Base-by-base conservation (phyloP, 2,797 vertebrate genomes). In the Dermochelys coriacea region DNA sequence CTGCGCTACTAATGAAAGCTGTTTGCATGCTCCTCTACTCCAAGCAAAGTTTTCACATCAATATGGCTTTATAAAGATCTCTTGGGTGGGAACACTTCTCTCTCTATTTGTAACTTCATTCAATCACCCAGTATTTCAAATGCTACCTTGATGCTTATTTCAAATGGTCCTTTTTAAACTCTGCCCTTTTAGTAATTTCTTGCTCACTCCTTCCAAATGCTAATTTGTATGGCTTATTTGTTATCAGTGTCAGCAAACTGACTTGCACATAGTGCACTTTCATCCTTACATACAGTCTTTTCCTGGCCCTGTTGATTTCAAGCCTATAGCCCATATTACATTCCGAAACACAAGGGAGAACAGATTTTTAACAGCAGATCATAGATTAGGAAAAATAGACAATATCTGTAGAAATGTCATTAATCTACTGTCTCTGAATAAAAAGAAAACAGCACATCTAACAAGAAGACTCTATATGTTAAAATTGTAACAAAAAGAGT, bases 361-460 rank as follows among this genome's bases (percentile, higher is more conserved):
- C 90, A 92, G 88, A 86, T 71, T 71, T 91, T 93, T 94, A 93
- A 95, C 94, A 93, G 82, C 80, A 80, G 80, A 61, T 19, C 25
- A 74, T 95, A 93, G 96, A 96, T 95, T 92, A 95, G 93, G 95
- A 94, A 84, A 96, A 96, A 95, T 90, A 95, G 91, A 90, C 94
- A 95, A 95, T 96, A 95, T 93, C 93, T 96, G 95, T 96, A 96
- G 93, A 94, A 93, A 41, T 88, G 78, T 94, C 96, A 96, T 96
- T 93, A 93, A 88, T 92, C 88, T 97, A 96, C 85, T 89, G 86
- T 97, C 96, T 95, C 96, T 11, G 64, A 37, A 71, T 71, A 21
- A 97, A 95, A 96, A 95, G 95, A 93, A 96, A 95, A 94, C 93
- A 94, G 84, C 79, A 91, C 57, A 89, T 91, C 91, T 84, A 89